These are phyloP conservation scores for Athalia cordata DNA, from an alignment of 2,888 invertebrate species.

Conservation along the genomic window DNA sequence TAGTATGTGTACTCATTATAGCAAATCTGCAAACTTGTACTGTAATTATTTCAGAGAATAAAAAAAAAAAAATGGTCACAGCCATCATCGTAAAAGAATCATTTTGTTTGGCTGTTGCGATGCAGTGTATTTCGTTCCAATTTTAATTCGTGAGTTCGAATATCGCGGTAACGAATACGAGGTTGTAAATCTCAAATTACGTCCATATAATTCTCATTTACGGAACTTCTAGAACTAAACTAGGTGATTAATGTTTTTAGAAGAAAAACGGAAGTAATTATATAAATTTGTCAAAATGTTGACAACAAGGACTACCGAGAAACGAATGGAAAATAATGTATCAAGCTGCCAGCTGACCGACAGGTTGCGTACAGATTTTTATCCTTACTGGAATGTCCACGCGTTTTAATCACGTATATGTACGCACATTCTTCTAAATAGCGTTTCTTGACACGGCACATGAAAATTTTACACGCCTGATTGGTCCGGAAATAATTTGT, in stretches of 20 bases:
- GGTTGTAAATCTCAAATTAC: neutral
- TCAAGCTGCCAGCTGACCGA: constrained; percentile 31
- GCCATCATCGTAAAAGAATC: too few species aligned
- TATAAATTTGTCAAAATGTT: constrained; percentile 44
- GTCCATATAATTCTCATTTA: neutral
- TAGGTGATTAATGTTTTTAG: constrained; percentile 5
- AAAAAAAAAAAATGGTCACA: constrained; percentile 1
- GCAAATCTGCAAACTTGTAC: neutral
- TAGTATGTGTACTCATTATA: neutral
- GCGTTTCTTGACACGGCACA: constrained; percentile 14
- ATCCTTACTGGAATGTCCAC: neutral
- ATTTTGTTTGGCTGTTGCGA: too few species aligned
- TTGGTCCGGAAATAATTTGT: constrained; percentile 46
- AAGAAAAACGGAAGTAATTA: constrained; percentile 40
- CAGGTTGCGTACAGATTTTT: constrained; percentile 40
- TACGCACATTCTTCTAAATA: constrained; percentile 4
- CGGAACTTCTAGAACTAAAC: neutral
- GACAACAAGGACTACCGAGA: neutral
- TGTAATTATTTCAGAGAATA: neutral
- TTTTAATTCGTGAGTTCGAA: neutral
- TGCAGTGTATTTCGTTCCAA: neutral
- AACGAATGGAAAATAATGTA: constrained; percentile 14
- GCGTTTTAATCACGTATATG: too few species aligned
- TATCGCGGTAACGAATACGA: neutral
- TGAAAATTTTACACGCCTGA: constrained; percentile 16